Evolutionary conservation across 1,140 invertebrate genomes (phyloP).

Genomic region (Hetaerina americana): DNA sequence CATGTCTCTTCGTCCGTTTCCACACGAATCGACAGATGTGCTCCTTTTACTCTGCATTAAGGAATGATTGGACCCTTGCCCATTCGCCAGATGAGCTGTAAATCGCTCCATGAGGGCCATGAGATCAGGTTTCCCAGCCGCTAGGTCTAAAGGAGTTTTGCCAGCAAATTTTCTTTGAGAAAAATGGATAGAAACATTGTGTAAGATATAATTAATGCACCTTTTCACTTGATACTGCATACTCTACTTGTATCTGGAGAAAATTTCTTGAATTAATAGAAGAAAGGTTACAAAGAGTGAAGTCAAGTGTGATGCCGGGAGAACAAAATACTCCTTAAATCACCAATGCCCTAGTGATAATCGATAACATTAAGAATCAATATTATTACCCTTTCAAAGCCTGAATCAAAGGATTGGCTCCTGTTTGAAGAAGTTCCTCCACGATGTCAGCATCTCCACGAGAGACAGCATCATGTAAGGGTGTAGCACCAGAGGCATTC

Average conservation of each 20-base stretch:
- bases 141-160: slow-evolving; percentile 37
- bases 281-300: too few species aligned
- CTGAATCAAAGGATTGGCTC: slow-evolving; percentile 40
- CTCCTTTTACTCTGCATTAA: slow-evolving; percentile 14
- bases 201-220: too few species aligned
- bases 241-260: too few species aligned
- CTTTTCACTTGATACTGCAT: too few species aligned
- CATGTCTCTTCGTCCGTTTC: not conserved
- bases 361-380: too few species aligned
- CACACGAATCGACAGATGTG: slow-evolving; percentile 18
- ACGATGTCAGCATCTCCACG: slow-evolving; percentile 41
- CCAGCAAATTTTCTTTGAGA: slow-evolving; percentile 30
- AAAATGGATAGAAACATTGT: too few species aligned
- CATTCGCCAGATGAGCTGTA: slow-evolving; percentile 1
- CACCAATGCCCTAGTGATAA: too few species aligned
- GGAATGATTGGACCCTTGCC: not conserved
- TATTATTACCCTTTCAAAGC: slow-evolving; percentile 36
- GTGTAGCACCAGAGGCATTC: slow-evolving; percentile 43
- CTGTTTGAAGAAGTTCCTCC: slow-evolving; percentile 38
- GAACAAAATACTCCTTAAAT: too few species aligned
- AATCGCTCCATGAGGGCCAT: slow-evolving; percentile 29
- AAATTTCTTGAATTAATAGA: too few species aligned
- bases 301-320: too few species aligned
- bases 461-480: slow-evolving; percentile 47
- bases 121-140: slow-evolving; percentile 32